A percentile compares a stretch with the other conserved stretches of the same genome.
These are phyloP conservation scores for Parthenolecanium corni DNA, from an alignment of 2,888 invertebrate genomes.

Conservation along the genomic window DNA sequence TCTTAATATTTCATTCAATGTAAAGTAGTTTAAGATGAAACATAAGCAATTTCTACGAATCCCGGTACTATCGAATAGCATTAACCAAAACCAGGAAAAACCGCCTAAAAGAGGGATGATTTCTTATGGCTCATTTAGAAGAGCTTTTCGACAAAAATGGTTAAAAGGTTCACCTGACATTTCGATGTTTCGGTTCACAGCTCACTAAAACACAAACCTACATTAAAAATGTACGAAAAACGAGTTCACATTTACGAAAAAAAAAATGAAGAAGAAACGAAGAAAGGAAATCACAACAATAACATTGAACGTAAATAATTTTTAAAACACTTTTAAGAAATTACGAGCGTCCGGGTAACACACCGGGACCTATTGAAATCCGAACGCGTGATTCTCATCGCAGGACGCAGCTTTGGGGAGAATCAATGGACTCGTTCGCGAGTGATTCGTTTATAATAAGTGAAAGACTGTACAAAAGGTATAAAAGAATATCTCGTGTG, in stretches of 20 bases:
- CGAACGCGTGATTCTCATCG: constrained; percentile 8
- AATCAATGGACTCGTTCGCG: constrained; percentile 9
- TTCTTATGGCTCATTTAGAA: too few relatives aligned
- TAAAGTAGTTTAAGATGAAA: too few relatives aligned
- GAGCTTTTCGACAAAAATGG: neutral
- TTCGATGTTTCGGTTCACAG: neutral
- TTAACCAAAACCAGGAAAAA: too few relatives aligned
- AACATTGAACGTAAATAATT: neutral
- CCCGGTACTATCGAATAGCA: too few relatives aligned
- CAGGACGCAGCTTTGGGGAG: neutral
- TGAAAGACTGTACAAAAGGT: too few relatives aligned
- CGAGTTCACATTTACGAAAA: constrained; percentile 3
- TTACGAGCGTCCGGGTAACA: neutral
- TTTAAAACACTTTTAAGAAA: neutral
- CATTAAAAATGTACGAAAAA: constrained; percentile 2
- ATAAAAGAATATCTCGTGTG: too few relatives aligned
- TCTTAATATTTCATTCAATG: too few relatives aligned
- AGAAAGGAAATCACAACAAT: neutral
- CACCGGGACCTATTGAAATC: constrained; percentile 3
- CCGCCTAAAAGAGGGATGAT: too few relatives aligned
- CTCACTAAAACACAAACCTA: neutral
- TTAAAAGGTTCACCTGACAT: constrained; percentile 19
- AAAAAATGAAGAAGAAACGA: too few relatives aligned
- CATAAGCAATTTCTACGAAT: too few relatives aligned
- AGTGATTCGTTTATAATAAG: neutral